Base-by-base conservation (phyloP, 2,113 vertebrate genomes). In the Lonchura striata region DNA sequence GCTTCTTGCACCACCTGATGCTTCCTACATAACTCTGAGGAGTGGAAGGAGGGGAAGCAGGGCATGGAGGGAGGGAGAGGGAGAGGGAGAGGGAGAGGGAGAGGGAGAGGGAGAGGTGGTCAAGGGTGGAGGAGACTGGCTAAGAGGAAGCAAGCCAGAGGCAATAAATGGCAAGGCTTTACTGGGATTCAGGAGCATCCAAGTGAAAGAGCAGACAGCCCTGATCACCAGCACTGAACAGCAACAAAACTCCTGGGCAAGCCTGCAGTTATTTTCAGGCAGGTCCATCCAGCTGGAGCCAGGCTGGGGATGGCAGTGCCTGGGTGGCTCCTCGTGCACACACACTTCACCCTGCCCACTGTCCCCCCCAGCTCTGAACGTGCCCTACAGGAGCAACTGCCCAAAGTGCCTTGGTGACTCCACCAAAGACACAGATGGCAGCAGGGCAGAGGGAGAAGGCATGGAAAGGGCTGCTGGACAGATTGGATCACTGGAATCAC, bases 291-390 rank as follows among this genome's bases (percentile, higher is more conserved):
- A 59, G 69, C 69, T 90, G 84, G 86, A 52, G n/a, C 1, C 2
- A 59, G 49, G 41, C 2, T 88, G 87, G 74, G 66, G 85, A 37
- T 9, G 49, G 71, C 80, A 49, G 46, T 0, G 9, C 28, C 22
- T 7, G 12, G 27, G 15, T 12, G 78, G 57, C 25, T 76, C 49
- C 72, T 61, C 0, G 2, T 2, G 27, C 25, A 46, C 57, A 28
- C 22, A 30, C 6, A 2, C 15, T 27, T 39, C 44, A 39, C 12
- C 35, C 70, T 60, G 23, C 13, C 30, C 41, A 10, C 31, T 7
- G 0, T 33, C 33, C 9, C 7, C 39, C 50, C 23, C 33, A 19
- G 0, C 8, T 56, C 92, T 20, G 30, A 47, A 28, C 0, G 0
- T 5, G 6, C 31, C 49, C 59, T 33, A 5, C 25, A 15, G 20